Percentiles rank a stretch among this genome's conserved stretches.
phyloP scores from a whole-genome alignment of 2,113 vertebrate species.

The Tragelaphus strepsiceros region DNA sequence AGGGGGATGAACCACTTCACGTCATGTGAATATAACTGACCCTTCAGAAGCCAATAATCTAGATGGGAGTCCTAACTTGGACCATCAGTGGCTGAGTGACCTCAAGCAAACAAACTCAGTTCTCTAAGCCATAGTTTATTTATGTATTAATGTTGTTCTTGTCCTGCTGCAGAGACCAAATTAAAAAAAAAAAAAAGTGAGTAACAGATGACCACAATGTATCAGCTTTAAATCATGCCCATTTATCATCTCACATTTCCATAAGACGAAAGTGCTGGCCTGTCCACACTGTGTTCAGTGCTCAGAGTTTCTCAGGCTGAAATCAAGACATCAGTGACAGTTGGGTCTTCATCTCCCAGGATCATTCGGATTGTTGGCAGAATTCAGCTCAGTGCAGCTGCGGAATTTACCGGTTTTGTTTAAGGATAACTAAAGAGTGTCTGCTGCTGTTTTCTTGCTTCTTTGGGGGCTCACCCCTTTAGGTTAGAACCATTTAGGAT shows the following conservation, averaged over 20 bases:
- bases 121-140: neutral
- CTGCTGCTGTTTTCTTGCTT: neutral
- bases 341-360: neutral
- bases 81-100: neutral
- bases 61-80: neutral
- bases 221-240: neutral
- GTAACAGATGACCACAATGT: neutral
- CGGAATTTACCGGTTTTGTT: fast-evolving
- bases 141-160: neutral
- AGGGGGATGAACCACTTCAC: neutral
- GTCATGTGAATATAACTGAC: neutral
- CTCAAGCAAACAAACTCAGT: neutral
- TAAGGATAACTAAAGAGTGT: neutral
- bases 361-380: fast-evolving
- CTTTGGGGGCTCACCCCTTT: neutral
- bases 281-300: fast-evolving
- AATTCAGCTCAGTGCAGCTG: neutral
- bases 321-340: neutral
- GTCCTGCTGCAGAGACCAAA: neutral
- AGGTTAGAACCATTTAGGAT: neutral
- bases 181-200: neutral
- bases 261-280: neutral
- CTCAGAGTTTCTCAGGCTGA: neutral
- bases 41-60: neutral
- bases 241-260: neutral